These are phyloP conservation scores for Brachionus asplanchnoidis DNA, from an alignment of 1,140 invertebrate species.

Conservation along the genomic window DNA sequence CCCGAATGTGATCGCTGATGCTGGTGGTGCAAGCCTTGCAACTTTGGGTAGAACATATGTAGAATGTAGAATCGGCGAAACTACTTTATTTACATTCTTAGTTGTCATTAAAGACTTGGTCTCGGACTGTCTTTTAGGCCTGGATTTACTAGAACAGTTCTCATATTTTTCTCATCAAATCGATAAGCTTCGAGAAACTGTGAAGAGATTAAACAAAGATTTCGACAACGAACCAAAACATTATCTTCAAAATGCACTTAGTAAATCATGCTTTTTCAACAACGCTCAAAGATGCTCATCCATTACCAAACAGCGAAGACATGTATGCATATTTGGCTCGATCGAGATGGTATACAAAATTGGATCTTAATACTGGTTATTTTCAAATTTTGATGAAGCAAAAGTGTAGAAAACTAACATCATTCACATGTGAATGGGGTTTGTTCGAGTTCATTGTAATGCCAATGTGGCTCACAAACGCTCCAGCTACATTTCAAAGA, in stretches of 20 bases:
- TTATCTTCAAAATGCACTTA: neutral
- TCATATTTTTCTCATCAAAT: neutral
- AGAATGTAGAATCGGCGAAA: neutral
- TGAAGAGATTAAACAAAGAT: neutral
- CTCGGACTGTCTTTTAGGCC: neutral
- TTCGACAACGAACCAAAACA: conserved; percentile 27
- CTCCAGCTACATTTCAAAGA: conserved; percentile 52
- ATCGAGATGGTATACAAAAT: conserved; percentile 1
- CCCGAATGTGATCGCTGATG: neutral
- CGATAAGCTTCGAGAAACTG: neutral
- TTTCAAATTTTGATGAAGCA: neutral
- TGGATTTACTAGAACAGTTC: neutral
- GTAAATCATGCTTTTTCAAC: neutral
- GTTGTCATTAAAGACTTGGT: neutral
- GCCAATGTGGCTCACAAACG: conserved; percentile 55
- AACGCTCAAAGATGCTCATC: conserved; percentile 40
- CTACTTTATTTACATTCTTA: neutral
- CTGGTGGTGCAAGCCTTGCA: neutral
- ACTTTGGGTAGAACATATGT: neutral
- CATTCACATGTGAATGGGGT: conserved; percentile 1
- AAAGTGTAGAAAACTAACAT: neutral
- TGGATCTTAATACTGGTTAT: neutral
- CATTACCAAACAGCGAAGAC: conserved; percentile 43
- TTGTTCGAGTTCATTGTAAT: conserved; percentile 48
- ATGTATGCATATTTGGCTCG: conserved; percentile 38